These are phyloP conservation scores for Podarcis siculus DNA, from an alignment of 2,797 vertebrate genomes.

Conservation along the genomic window DNA sequence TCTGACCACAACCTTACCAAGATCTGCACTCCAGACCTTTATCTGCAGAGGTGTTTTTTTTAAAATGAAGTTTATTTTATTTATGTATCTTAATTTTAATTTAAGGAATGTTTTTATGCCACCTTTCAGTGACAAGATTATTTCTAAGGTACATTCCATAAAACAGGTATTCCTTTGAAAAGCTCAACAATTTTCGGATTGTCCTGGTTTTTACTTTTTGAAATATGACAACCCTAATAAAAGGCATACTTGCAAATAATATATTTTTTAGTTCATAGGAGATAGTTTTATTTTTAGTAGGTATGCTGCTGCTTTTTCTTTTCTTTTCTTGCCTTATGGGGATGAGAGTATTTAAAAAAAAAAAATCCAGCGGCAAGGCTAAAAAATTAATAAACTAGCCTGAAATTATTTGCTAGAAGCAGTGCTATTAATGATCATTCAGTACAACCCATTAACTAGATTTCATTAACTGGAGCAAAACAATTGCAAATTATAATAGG, in stretches of 20 bases:
- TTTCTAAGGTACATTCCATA: too few relatives aligned
- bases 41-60: background rate
- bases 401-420: conserved; percentile 30
- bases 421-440: conserved; percentile 42
- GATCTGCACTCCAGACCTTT: background rate
- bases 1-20: background rate
- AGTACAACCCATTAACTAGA: conserved; percentile 2
- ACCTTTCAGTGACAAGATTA: too few relatives aligned
- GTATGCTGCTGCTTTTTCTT: background rate
- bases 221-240: background rate
- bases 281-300: conserved; percentile 20
- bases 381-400: conserved; percentile 49
- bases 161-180: too few relatives aligned
- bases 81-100: too few relatives aligned
- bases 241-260: background rate
- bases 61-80: background rate
- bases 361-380: conserved; percentile 23
- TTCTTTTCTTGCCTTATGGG: conserved; percentile 14
- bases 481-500: conserved; percentile 10
- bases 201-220: too few relatives aligned
- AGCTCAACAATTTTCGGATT: too few relatives aligned
- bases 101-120: too few relatives aligned
- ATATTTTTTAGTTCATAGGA: conserved; percentile 26
- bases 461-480: conserved; percentile 48
- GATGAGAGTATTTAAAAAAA: background rate